phyloP scores from a whole-genome alignment of 2,113 vertebrate species.

The Cichladusa arquata region DNA sequence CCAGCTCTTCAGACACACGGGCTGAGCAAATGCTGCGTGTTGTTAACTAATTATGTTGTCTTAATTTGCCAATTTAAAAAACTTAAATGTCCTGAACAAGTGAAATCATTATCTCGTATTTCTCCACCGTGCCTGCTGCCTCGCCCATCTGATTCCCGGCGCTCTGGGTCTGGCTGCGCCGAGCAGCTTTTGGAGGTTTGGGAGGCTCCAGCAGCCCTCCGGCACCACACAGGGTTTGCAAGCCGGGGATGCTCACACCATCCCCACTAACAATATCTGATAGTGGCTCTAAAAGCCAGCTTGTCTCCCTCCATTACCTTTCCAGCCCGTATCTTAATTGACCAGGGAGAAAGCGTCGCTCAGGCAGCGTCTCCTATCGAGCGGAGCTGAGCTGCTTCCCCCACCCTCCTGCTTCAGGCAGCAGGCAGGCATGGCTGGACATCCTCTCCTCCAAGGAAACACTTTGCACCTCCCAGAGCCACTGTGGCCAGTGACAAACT shows the following conservation, averaged over 20 bases:
- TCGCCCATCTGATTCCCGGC: neutral
- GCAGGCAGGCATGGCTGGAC: neutral
- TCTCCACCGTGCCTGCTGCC: neutral
- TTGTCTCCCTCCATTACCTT: neutral
- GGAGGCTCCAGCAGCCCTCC: neutral
- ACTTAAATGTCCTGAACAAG: constrained; percentile 56
- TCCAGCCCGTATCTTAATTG: neutral
- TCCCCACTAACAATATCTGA: neutral
- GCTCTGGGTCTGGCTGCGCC: neutral
- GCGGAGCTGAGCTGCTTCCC: neutral
- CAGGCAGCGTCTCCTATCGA: neutral
- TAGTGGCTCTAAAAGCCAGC: neutral
- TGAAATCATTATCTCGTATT: constrained; percentile 47
- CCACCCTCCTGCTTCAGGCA: neutral
- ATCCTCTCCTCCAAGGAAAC: neutral
- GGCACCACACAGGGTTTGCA: neutral
- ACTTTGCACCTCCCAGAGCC: neutral
- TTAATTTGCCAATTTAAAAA: constrained; percentile 56
- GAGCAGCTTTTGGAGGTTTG: neutral
- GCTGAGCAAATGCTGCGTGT: constrained; percentile 25
- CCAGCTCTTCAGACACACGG: neutral
- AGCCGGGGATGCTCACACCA: neutral
- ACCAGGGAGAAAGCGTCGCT: neutral
- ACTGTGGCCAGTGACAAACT: neutral
- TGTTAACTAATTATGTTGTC: constrained; percentile 55